phyloP scores from a whole-genome alignment of 2,113 vertebrate genomes.

The Carassius carassius region DNA sequence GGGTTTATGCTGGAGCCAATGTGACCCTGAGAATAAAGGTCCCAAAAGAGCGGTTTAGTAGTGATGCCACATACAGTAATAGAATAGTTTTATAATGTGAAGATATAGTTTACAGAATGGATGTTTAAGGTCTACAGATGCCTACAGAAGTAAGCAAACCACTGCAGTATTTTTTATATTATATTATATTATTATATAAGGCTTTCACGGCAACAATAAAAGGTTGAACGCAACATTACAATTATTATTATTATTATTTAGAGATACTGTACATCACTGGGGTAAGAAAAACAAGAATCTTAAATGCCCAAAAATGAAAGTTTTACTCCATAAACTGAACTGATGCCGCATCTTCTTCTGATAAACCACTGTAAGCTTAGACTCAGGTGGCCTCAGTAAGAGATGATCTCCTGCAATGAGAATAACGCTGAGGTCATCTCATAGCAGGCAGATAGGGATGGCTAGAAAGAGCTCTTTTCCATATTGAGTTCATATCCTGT shows the following conservation, averaged over 20 bases:
- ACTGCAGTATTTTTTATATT: background rate
- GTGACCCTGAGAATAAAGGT: too few relatives aligned
- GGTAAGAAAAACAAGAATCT: background rate
- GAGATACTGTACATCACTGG: background rate
- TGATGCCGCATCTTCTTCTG: background rate
- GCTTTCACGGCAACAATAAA: background rate
- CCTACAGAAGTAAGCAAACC: background rate
- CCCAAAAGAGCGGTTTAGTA: too few relatives aligned
- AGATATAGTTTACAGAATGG: background rate
- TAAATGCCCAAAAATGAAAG: background rate
- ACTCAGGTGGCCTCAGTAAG: background rate
- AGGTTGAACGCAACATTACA: background rate
- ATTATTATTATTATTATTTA: background rate
- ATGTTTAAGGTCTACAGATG: background rate
- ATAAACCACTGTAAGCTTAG: background rate
- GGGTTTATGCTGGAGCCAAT: too few relatives aligned
- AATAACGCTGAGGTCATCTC: background rate
- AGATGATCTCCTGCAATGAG: background rate
- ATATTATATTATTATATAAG: too few relatives aligned
- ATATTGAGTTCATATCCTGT: conserved; percentile 53
- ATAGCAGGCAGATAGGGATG: background rate
- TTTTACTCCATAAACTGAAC: background rate
- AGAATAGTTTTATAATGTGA: too few relatives aligned
- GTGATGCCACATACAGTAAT: too few relatives aligned
- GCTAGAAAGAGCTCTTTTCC: conserved; percentile 32